phyloP scores from a whole-genome alignment of 2,113 vertebrate genomes.

The Copsychus sechellarum region DNA sequence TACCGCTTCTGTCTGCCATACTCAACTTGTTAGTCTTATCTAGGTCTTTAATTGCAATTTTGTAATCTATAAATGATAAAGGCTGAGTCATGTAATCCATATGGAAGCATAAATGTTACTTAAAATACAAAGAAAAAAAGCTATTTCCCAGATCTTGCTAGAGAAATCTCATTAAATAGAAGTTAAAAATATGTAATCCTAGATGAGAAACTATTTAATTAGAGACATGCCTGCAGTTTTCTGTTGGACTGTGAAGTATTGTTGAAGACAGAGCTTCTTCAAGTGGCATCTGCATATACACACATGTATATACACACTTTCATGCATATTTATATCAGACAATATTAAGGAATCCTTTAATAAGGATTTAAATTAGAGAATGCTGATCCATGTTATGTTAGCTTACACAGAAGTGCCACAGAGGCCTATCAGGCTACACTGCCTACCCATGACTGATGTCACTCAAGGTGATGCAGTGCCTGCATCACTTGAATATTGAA shows the following conservation, averaged over 20 bases:
- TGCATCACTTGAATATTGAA: not conserved
- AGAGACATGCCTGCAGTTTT: not conserved
- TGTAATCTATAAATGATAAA: not conserved
- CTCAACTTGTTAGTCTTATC: not conserved
- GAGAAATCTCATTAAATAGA: not conserved
- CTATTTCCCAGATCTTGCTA: not conserved
- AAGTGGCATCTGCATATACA: not conserved
- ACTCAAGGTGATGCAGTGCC: not conserved
- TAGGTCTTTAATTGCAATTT: conserved; percentile 7
- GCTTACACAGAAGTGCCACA: not conserved
- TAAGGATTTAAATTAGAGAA: not conserved
- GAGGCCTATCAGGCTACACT: not conserved
- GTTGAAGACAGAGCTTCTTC: not conserved
- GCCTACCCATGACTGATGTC: not conserved
- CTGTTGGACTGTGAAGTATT: not conserved
- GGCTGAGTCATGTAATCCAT: not conserved
- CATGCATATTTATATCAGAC: not conserved
- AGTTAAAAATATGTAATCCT: not conserved
- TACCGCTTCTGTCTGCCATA: not conserved
- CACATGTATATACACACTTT: not conserved
- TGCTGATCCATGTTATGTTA: not conserved
- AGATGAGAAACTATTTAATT: not conserved
- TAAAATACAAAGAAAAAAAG: not conserved
- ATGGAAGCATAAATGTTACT: not conserved
- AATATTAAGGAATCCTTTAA: not conserved